These are phyloP conservation scores for Pseudonaja textilis DNA, from an alignment of 2,113 vertebrate species.

Conservation along the genomic window DNA sequence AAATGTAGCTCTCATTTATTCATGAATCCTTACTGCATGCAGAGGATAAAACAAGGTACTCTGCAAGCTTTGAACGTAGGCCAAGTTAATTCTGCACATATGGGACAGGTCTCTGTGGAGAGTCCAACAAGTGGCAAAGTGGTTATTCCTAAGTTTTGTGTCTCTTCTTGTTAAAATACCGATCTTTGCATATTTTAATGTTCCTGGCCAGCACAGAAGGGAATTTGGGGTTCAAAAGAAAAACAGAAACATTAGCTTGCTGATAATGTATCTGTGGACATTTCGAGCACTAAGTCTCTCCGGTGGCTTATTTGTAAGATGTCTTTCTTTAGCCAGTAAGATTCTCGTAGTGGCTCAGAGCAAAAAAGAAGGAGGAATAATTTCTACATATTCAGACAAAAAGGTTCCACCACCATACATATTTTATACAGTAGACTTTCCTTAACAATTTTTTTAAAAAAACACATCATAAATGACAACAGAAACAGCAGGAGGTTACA, in stretches of 20 bases:
- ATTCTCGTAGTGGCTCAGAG: not conserved
- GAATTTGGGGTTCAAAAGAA: not conserved
- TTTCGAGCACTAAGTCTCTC: not conserved
- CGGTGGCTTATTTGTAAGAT: not conserved
- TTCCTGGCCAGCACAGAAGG: not conserved
- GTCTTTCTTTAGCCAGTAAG: not conserved
- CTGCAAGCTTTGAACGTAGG: conserved; percentile 38
- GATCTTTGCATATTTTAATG: not conserved
- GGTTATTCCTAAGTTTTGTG: not conserved
- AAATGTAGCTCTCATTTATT: conserved; percentile 29
- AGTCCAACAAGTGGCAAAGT: conserved; percentile 30
- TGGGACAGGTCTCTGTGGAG: conserved; percentile 35
- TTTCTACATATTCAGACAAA: not conserved
- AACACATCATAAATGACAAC: not conserved
- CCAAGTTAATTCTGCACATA: conserved; percentile 42
- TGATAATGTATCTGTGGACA: not conserved
- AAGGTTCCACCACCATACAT: not conserved
- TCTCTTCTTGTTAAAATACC: not conserved
- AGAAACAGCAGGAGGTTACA: not conserved
- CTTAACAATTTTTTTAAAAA: not conserved
- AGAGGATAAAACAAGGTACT: conserved; percentile 46
- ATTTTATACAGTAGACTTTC: not conserved
- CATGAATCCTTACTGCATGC: conserved; percentile 26
- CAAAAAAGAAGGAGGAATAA: not conserved
- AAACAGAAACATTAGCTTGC: not conserved